Percentiles rank a stretch among this genome's conserved stretches.
These are phyloP conservation scores for Pteronura brasiliensis DNA, from an alignment of 2,113 vertebrate species.

Conservation along the genomic window DNA sequence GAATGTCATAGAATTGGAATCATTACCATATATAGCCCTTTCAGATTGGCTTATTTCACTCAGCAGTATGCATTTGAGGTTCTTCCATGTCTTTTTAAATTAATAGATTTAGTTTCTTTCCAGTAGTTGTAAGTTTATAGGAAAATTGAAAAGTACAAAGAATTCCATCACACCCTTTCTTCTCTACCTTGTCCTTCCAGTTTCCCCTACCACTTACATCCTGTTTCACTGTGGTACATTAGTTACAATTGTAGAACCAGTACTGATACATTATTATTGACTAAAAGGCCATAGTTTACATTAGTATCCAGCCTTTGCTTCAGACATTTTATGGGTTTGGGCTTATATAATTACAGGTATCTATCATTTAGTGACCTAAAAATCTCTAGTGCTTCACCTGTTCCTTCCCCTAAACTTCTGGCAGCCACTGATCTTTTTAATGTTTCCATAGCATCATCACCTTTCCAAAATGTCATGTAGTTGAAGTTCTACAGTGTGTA, in stretches of 20 bases:
- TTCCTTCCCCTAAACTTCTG: not conserved
- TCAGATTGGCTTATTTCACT: not conserved
- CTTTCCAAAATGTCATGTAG: not conserved
- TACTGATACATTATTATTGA: not conserved
- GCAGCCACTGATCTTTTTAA: not conserved
- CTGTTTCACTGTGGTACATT: not conserved
- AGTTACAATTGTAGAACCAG: not conserved
- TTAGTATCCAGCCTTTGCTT: not conserved
- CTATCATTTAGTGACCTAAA: not conserved
- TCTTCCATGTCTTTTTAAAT: not conserved
- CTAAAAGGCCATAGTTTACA: not conserved
- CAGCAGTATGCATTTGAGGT: not conserved
- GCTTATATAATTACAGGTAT: not conserved
- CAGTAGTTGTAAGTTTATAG: not conserved
- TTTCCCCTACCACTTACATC: not conserved
- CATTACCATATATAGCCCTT: not conserved
- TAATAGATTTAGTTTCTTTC: not conserved
- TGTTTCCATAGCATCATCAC: not conserved
- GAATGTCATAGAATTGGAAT: not conserved
- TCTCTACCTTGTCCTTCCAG: not conserved
- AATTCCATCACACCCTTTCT: not conserved
- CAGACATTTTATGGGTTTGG: not conserved
- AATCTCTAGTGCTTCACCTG: not conserved
- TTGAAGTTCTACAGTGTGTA: not conserved
- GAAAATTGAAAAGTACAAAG: not conserved